These are phyloP conservation scores for Gandaritis pyraliata DNA, from an alignment of 2,888 invertebrate species.

Conservation along the genomic window DNA sequence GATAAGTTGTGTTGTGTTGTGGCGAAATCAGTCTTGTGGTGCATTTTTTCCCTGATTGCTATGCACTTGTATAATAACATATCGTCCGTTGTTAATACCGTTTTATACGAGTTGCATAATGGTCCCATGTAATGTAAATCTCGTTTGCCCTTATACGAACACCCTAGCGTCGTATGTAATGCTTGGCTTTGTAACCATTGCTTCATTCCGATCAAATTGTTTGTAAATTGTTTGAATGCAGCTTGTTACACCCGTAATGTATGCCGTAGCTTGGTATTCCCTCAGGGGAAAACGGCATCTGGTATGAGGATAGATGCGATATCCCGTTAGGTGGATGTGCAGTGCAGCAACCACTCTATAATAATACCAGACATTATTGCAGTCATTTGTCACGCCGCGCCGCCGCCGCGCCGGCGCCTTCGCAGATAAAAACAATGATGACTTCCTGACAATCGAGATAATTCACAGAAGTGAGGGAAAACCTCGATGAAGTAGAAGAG, in stretches of 20 bases:
- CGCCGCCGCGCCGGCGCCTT: not conserved
- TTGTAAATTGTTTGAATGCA: too few relatives aligned
- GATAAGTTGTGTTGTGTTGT: slow-evolving; percentile 28
- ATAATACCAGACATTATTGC: slow-evolving; percentile 17
- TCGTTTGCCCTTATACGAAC: slow-evolving; percentile 18
- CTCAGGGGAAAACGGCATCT: not conserved
- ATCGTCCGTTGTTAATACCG: slow-evolving; percentile 52
- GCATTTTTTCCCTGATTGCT: slow-evolving; percentile 32
- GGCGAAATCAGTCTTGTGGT: slow-evolving; percentile 31
- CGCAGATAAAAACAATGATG: not conserved
- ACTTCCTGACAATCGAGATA: not conserved
- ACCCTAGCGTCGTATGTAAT: not conserved
- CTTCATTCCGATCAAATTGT: not conserved
- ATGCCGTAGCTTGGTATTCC: not conserved
- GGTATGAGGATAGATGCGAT: slow-evolving; percentile 12
- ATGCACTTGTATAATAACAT: slow-evolving; percentile 18
- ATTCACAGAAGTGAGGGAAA: too few relatives aligned
- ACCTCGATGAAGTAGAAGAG: too few relatives aligned
- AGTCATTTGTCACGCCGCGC: slow-evolving; percentile 22
- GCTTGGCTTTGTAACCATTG: not conserved
- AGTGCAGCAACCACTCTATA: not conserved
- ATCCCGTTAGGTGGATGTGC: slow-evolving; percentile 15
- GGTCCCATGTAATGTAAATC: slow-evolving; percentile 38
- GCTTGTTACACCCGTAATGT: not conserved
- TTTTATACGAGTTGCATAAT: slow-evolving; percentile 41